Percentiles rank a stretch among this genome's conserved stretches.
phyloP scores from a whole-genome alignment of 2,888 invertebrate genomes.

The Noctua fimbriata region DNA sequence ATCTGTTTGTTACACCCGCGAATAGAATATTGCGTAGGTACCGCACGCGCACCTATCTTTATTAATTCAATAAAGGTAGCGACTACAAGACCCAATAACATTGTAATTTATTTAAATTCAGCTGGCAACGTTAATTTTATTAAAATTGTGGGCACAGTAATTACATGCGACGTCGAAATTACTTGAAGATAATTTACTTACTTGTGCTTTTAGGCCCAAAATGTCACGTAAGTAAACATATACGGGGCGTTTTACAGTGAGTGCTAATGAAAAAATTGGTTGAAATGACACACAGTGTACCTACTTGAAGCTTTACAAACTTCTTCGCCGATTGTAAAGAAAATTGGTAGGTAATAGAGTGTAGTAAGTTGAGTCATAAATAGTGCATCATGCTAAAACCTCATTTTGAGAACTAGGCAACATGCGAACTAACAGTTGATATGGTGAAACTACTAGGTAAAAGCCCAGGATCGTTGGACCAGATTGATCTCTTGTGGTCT shows the following conservation, averaged over 20 bases:
- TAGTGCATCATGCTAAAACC: neutral
- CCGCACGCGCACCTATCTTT: neutral
- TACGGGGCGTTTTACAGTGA: neutral
- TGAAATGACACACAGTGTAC: neutral
- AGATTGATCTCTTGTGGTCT: neutral
- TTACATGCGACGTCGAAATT: slow-evolving; percentile 40
- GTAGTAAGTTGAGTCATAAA: neutral
- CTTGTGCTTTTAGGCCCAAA: slow-evolving; percentile 51
- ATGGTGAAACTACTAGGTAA: neutral
- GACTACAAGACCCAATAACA: slow-evolving; percentile 9
- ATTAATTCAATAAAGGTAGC: slow-evolving; percentile 12
- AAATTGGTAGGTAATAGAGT: neutral
- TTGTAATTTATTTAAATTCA: slow-evolving; percentile 52
- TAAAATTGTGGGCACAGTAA: slow-evolving; percentile 39
- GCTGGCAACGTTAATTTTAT: slow-evolving; percentile 33
- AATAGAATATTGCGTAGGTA: neutral
- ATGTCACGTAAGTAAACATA: slow-evolving; percentile 6
- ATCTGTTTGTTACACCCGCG: neutral
- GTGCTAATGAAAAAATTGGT: neutral
- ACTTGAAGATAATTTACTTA: slow-evolving; percentile 48
- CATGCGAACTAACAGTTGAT: neutral
- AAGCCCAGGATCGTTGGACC: neutral
- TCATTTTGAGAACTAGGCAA: neutral
- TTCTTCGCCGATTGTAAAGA: neutral
- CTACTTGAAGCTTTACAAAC: neutral